These are phyloP conservation scores for Ptyas mucosa DNA, from an alignment of 2,113 vertebrate species.

Conservation along the genomic window DNA sequence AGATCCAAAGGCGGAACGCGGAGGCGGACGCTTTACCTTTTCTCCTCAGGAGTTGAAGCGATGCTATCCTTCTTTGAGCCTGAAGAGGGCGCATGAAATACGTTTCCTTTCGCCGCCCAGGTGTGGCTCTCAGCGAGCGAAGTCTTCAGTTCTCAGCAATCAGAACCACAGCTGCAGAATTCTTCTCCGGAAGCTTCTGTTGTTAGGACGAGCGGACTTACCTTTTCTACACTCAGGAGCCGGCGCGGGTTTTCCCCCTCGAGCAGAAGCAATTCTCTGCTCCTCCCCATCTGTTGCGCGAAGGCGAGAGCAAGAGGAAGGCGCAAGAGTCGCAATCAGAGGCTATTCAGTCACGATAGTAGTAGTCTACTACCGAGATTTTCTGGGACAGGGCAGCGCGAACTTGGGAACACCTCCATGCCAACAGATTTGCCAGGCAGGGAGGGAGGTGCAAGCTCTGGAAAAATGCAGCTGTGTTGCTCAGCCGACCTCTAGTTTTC, in stretches of 20 bases:
- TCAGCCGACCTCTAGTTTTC: background rate
- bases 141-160: background rate
- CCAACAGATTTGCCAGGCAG: background rate
- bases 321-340: background rate
- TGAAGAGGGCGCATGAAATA: background rate
- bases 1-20: background rate
- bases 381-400: background rate
- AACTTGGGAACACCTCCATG: background rate
- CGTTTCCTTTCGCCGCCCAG: background rate
- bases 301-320: background rate
- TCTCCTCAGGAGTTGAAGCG: no score
- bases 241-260: background rate
- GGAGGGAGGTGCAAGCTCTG: background rate
- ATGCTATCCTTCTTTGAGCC: background rate
- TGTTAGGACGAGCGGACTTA: background rate
- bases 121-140: background rate
- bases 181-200: background rate
- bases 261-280: background rate
- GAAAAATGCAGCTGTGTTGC: background rate
- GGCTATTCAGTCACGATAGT: background rate
- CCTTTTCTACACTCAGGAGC: background rate
- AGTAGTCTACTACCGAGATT: background rate
- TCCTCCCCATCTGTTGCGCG: background rate
- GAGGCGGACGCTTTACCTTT: background rate
- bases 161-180: background rate